Percentiles rank a stretch among this genome's conserved stretches.
phyloP scores from a whole-genome alignment of 2,113 vertebrate species.

The Pygoscelis adeliae region DNA sequence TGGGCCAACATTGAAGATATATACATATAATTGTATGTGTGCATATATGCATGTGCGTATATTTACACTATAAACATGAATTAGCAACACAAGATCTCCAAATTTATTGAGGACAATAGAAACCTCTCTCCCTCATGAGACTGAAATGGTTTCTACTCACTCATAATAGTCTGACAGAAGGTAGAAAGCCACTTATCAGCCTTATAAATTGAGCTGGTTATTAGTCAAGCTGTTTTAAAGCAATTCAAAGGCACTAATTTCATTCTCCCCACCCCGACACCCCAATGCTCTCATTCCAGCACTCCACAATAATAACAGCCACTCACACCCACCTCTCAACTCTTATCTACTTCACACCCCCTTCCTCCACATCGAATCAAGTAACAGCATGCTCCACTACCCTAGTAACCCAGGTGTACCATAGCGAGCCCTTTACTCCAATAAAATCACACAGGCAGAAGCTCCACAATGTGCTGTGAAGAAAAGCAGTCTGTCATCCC shows the following conservation, averaged over 20 bases:
- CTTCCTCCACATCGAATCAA: neutral
- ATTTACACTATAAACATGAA: neutral
- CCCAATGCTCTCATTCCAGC: neutral
- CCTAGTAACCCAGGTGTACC: neutral
- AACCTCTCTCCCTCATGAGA: neutral
- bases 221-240: neutral
- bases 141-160: neutral
- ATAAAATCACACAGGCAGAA: neutral
- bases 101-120: neutral
- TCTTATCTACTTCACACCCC: neutral
- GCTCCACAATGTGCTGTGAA: neutral
- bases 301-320: neutral
- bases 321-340: neutral
- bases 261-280: neutral
- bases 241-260: neutral
- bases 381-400: neutral
- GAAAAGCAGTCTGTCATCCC: neutral
- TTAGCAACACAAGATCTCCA: neutral
- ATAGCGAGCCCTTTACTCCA: neutral
- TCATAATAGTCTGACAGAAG: neutral
- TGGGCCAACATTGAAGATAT: neutral
- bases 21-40: neutral
- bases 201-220: neutral
- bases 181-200: neutral
- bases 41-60: neutral